These are phyloP conservation scores for Drosophila mimetica DNA, from an alignment of 2,888 invertebrate species.

Conservation along the genomic window DNA sequence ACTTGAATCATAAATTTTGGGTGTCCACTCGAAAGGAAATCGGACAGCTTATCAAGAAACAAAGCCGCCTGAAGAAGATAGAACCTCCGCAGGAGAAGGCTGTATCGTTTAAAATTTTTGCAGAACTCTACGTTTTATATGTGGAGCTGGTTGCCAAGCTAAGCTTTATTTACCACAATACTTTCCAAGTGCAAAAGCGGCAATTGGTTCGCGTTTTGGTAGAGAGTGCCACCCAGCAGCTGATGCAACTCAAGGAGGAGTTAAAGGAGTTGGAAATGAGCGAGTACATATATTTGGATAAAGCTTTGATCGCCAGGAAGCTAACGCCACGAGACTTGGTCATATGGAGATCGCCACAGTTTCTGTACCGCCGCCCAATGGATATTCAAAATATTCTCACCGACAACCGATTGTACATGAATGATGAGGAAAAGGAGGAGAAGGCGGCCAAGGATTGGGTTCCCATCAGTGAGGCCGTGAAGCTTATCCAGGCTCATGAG, in stretches of 20 bases:
- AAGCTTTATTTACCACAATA: slow-evolving; percentile 79
- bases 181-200: slow-evolving; percentile 83
- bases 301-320: slow-evolving; percentile 87
- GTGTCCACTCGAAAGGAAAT: slow-evolving; percentile 84
- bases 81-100: slow-evolving; percentile 69
- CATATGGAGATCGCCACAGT: slow-evolving; percentile 84
- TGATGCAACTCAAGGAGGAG: slow-evolving; percentile 86
- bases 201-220: slow-evolving; percentile 72
- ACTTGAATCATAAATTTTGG: slow-evolving; percentile 85
- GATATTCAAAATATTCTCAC: slow-evolving; percentile 74
- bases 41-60: slow-evolving; percentile 82
- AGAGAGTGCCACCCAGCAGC: slow-evolving; percentile 81
- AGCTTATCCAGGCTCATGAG: slow-evolving; percentile 85
- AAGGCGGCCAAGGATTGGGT: slow-evolving; percentile 54
- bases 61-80: slow-evolving; percentile 79
- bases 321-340: slow-evolving; percentile 87
- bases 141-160: slow-evolving; percentile 81
- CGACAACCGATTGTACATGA: slow-evolving; percentile 63
- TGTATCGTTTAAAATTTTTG: slow-evolving; percentile 77
- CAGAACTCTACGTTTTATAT: slow-evolving; percentile 81
- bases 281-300: slow-evolving; percentile 89
- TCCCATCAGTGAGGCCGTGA: slow-evolving; percentile 72
- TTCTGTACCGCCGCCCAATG: slow-evolving; percentile 82
- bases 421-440: slow-evolving; percentile 56
- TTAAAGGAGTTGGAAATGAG: slow-evolving; percentile 85